Percentiles rank a stretch among this genome's conserved stretches.
Evolutionary conservation across 2,888 invertebrate species (phyloP).

Genomic region (Resseliella maxima): DNA sequence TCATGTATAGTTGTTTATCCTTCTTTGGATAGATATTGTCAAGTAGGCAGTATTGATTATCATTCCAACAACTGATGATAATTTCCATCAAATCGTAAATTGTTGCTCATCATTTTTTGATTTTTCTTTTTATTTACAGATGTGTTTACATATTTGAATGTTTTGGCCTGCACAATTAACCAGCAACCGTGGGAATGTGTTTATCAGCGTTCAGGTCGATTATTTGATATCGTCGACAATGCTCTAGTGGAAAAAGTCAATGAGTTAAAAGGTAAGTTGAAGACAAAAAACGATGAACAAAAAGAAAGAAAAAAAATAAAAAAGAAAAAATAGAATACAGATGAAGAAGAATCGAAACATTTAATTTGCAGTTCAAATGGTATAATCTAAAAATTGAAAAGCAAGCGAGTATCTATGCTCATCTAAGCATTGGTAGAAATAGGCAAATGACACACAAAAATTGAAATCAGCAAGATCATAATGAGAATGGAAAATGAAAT

Average conservation of each 20-base stretch:
- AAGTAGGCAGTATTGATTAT: no score
- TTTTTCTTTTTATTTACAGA: constrained; percentile 61
- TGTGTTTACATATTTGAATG: constrained; percentile 70
- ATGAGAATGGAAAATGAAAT: constrained; percentile 16
- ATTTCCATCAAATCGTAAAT: not conserved
- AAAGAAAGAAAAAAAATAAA: no score
- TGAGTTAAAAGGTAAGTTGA: constrained; percentile 65
- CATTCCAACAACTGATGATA: not conserved
- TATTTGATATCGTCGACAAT: constrained; percentile 67
- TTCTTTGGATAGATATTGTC: no score
- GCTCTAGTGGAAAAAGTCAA: constrained; percentile 65
- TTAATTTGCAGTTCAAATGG: not conserved
- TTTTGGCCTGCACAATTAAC: constrained; percentile 70
- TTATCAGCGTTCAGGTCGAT: constrained; percentile 69
- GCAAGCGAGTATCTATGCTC: not conserved
- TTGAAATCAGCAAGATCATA: not conserved
- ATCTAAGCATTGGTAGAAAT: not conserved
- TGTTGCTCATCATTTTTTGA: not conserved
- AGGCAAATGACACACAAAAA: constrained; percentile 39
- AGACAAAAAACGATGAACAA: not conserved
- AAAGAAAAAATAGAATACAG: no score
- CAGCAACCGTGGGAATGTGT: constrained; percentile 71
- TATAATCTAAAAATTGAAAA: not conserved
- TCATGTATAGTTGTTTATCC: no score
- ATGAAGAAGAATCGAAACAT: not conserved